phyloP scores from a whole-genome alignment of 2,797 vertebrate genomes.

The Siniperca obscura region DNA sequence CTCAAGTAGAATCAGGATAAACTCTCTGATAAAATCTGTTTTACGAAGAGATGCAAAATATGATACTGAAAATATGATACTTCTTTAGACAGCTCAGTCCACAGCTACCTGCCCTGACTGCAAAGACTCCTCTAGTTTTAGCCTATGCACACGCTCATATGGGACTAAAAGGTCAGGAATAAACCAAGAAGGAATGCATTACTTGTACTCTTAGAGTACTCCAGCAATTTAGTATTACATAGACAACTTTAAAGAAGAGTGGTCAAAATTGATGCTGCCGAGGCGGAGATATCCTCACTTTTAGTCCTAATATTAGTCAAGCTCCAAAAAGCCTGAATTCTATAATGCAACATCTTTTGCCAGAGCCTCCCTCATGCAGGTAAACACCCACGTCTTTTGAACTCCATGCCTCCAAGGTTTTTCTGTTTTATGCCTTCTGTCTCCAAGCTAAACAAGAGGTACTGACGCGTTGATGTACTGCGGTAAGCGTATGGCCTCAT shows the following conservation, averaged over 20 bases:
- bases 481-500: no score
- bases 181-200: neutral
- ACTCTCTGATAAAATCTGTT: neutral
- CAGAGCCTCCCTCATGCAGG: neutral
- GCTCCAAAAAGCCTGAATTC: neutral
- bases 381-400: neutral
- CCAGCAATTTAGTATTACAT: no score
- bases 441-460: neutral
- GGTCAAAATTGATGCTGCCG: neutral
- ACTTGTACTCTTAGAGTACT: no score
- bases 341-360: neutral
- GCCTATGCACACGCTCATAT: neutral
- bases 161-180: neutral
- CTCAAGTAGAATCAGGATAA: neutral
- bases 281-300: neutral
- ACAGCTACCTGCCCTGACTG: neutral
- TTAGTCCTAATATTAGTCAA: neutral
- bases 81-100: neutral
- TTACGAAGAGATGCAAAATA: neutral
- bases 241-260: neutral
- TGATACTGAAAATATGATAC: neutral
- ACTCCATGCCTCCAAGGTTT: neutral
- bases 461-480: no score
- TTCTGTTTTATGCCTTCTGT: neutral
- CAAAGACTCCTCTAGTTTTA: neutral